Base-by-base conservation (phyloP, 2,113 vertebrate species). In the Grammomys surdaster region DNA sequence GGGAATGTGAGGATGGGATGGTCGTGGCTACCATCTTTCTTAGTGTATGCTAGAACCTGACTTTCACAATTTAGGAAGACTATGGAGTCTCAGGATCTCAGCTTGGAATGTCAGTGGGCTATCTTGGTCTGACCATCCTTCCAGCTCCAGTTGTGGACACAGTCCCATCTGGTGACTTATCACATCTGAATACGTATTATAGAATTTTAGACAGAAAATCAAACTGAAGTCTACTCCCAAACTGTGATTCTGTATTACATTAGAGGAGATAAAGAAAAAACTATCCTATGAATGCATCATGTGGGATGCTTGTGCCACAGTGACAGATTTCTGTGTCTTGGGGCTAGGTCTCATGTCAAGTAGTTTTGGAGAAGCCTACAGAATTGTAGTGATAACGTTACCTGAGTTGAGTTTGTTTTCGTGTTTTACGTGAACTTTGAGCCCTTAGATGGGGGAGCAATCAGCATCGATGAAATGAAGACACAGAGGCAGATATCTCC, bases 11-110 rank as follows among this genome's bases (percentile, higher is more conserved):
- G 58, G 6, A 20, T 20, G 58, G 58, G 17, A 86, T 24, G 36
- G 9, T 22, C 0, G 14, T 60, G 43, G 7, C n/a, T 1, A 13
- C 26, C 36, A 0, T 43, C 28, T 10, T 46, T 12, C 2, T 6
- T 17, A 26, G 5, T 16, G 3, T 3, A 16, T 7, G 4, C 48
- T 33, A 33, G 31, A 6, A 51, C 46, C 36, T 3, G 1, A 3
- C n/a, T 56, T 67, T 72, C 0, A n/a, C 46, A 26, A 0, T 10
- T 22, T 0, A 3, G 19, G 26, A 76, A 14, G 36, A 31, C 2
- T 46, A 2, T 12, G 17, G 76, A 48, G 24, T 65, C 33, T 63
- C 36, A 26, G 28, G 19, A 19, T 33, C 51, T 73, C 72, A 33
- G 1, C 6, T 16, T 67, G 33, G 28, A 46, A 14, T 1, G 13